Evolutionary conservation across 2,113 vertebrate species (phyloP).

Genomic region (Panurus biarmicus): DNA sequence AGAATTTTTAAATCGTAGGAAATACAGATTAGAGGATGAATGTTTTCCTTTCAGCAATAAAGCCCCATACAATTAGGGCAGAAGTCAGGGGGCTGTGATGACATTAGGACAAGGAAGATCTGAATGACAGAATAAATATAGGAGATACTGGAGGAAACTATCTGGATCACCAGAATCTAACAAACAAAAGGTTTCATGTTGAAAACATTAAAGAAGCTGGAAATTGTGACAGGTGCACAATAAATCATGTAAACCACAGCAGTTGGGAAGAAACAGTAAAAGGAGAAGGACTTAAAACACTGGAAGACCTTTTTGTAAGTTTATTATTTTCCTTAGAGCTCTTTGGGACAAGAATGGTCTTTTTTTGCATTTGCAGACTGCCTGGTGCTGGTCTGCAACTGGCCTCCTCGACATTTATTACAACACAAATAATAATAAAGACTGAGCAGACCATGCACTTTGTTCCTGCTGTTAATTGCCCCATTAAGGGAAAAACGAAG

Average conservation of each 20-base stretch:
- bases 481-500: slow-evolving; percentile 55
- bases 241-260: slow-evolving; percentile 48
- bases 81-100: neutral
- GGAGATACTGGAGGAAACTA: neutral
- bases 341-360: neutral
- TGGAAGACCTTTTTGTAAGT: neutral
- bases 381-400: neutral
- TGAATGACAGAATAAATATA: neutral
- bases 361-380: neutral
- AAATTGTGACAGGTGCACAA: slow-evolving; percentile 23
- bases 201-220: slow-evolving; percentile 17
- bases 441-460: slow-evolving; percentile 47
- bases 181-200: neutral
- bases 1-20: neutral
- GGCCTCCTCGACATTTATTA: slow-evolving; percentile 17
- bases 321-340: neutral
- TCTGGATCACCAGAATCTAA: neutral
- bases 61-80: neutral
- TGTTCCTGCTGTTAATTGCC: slow-evolving; percentile 61
- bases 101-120: neutral
- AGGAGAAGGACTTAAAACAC: neutral
- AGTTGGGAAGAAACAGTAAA: slow-evolving; percentile 10
- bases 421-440: slow-evolving; percentile 55
- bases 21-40: neutral
- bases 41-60: neutral